Conservation (phyloP, 1,140 invertebrate genomes). For the Antheraea pernyi region DNA sequence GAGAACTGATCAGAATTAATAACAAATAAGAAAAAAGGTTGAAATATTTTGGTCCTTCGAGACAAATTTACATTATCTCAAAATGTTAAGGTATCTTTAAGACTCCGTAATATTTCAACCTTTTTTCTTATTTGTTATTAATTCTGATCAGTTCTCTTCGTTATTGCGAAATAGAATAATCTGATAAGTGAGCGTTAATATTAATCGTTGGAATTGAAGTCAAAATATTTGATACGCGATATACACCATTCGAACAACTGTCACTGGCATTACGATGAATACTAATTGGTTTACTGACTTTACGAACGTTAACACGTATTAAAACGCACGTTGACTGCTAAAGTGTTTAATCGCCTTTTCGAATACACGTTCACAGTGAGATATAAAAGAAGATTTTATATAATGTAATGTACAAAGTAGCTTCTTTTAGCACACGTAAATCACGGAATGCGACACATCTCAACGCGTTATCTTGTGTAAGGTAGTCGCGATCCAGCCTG, state of each 20-base stretch:
- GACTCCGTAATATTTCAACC: neutral
- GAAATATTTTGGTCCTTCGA: slow-evolving; percentile 4
- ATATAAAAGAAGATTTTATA: neutral
- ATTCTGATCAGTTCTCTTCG: too few relatives aligned
- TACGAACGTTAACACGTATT: slow-evolving; percentile 7
- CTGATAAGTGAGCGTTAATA: too few relatives aligned
- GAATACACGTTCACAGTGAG: neutral
- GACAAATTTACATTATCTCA: too few relatives aligned
- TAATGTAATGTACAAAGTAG: neutral
- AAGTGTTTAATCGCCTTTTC: slow-evolving; percentile 23
- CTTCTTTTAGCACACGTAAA: too few relatives aligned
- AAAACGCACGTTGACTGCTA: slow-evolving; percentile 9
- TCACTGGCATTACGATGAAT: slow-evolving; percentile 24
- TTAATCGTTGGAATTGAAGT: neutral
- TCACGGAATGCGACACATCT: too few relatives aligned
- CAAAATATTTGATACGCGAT: neutral
- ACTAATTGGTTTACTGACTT: slow-evolving; percentile 38
- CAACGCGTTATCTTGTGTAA: too few relatives aligned
- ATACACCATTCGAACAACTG: slow-evolving; percentile 20
- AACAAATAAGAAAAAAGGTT: too few relatives aligned
- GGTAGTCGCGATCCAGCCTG: too few relatives aligned
- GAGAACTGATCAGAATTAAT: too few relatives aligned
- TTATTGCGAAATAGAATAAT: too few relatives aligned
- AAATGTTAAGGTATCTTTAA: too few relatives aligned
- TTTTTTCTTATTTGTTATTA: too few relatives aligned